Conservation (phyloP, 2,797 vertebrate genomes). For the Anabacerthia variegaticeps region DNA sequence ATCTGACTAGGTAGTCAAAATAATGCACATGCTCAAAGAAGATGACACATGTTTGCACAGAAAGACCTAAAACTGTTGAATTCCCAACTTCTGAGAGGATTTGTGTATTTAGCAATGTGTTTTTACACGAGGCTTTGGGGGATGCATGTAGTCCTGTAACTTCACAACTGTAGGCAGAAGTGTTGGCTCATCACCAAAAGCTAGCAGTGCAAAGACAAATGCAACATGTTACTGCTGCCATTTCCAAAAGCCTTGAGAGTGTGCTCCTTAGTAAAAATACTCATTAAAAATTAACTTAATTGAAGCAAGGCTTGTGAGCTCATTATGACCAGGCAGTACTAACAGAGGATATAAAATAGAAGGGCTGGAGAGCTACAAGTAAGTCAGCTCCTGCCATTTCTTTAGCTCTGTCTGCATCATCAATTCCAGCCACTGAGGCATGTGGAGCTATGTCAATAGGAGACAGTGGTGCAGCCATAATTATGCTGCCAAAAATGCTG, state of each 20-base stretch:
- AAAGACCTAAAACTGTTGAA: neutral
- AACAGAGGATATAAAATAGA: too few species aligned
- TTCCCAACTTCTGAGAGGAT: neutral
- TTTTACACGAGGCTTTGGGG: neutral
- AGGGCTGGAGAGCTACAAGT: too few species aligned
- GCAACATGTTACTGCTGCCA: neutral
- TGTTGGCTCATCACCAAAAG: neutral
- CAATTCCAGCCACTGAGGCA: rapidly evolving
- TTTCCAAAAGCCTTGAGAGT: neutral
- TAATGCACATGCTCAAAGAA: neutral
- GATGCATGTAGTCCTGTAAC: neutral
- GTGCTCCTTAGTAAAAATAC: neutral
- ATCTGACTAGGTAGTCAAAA: neutral
- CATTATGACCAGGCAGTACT: neutral
- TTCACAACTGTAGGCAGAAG: neutral
- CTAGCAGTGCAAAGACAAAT: neutral
- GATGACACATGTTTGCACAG: neutral
- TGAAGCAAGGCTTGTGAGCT: neutral
- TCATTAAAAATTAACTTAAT: neutral
- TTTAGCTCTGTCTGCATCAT: neutral
- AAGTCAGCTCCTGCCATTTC: neutral
- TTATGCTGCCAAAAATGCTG: neutral
- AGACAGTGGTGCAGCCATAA: neutral
- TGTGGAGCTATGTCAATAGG: neutral
- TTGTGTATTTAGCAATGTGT: neutral